phyloP scores from a whole-genome alignment of 2,113 vertebrate species.

The Patagioenas fasciata region DNA sequence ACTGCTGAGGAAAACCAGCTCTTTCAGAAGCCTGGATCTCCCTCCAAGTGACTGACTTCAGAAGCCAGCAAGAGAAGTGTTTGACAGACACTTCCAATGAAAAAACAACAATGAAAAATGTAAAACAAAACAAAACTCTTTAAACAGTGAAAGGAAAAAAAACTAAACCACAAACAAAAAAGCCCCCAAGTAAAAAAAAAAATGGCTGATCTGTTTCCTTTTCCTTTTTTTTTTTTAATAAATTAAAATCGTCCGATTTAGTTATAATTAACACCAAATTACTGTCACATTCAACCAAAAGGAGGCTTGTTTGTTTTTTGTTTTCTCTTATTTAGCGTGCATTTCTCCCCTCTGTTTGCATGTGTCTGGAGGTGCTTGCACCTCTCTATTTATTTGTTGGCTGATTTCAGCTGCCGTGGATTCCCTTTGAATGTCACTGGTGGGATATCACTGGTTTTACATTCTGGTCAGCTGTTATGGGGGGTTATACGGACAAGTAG shows the following conservation, averaged over 20 bases:
- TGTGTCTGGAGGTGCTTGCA: not conserved
- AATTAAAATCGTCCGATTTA: not conserved
- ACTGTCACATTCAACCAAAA: not conserved
- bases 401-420: not conserved
- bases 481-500: not conserved
- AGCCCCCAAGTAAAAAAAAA: not conserved
- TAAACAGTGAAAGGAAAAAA: no score
- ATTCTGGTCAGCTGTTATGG: not conserved
- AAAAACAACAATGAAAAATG: not conserved
- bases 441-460: not conserved
- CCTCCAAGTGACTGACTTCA: not conserved
- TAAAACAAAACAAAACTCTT: no score
- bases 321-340: not conserved
- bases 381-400: not conserved
- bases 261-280: not conserved
- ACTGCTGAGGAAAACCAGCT: not conserved
- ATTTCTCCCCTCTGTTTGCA: not conserved
- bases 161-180: not conserved
- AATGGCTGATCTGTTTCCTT: no score
- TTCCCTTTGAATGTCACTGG: not conserved
- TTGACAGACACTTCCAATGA: not conserved
- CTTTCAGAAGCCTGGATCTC: not conserved
- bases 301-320: fast-evolving
- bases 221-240: not conserved
- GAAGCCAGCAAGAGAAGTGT: not conserved